A percentile compares a stretch with the other conserved stretches of the same genome.
Conservation (phyloP, 2,113 vertebrate genomes). For the Limanda limanda region DNA sequence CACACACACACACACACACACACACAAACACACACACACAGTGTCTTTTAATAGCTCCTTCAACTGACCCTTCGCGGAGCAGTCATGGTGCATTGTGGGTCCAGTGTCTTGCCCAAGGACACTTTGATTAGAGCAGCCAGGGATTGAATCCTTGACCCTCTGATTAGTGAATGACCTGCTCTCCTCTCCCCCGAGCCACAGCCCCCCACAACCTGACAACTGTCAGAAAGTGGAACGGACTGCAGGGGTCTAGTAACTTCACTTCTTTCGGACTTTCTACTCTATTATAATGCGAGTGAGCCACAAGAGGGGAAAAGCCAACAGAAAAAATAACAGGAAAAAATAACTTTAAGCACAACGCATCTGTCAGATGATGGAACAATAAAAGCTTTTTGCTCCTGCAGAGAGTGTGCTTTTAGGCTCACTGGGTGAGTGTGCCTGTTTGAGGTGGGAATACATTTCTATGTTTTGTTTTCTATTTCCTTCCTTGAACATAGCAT, state of each 20-base stretch:
- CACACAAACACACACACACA: not conserved
- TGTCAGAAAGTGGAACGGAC: not conserved
- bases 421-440: conserved; percentile 20
- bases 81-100: not conserved
- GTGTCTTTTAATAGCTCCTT: not conserved
- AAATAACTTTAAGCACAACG: conserved; percentile 28
- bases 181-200: not conserved
- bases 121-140: too few species aligned
- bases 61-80: not conserved
- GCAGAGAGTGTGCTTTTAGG: conserved; percentile 49
- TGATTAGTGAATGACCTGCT: not conserved
- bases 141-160: too few species aligned
- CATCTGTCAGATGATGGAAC: conserved; percentile 57
- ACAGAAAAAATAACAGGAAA: not conserved
- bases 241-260: too few species aligned
- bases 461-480: not conserved
- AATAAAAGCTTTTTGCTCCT: conserved; percentile 60
- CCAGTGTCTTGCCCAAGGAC: too few species aligned
- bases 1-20: too few species aligned
- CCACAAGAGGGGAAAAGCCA: not conserved
- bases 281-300: too few species aligned
- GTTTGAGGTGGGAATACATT: not conserved
- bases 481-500: not conserved
- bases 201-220: not conserved
- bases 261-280: too few species aligned